phyloP scores from a whole-genome alignment of 2,888 invertebrate genomes.

The Mimachlamys varia region DNA sequence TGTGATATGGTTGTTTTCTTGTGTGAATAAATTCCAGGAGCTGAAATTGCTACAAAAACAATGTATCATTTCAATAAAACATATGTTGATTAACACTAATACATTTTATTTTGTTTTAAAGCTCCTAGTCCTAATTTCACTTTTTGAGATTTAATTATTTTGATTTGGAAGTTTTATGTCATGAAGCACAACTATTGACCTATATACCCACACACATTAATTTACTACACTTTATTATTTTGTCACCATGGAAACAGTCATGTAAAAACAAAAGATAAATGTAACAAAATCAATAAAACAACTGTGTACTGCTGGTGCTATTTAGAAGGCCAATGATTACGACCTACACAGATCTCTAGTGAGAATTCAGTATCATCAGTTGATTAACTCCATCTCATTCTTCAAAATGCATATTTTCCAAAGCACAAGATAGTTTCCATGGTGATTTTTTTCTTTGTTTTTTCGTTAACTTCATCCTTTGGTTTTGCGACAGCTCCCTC shows the following conservation, averaged over 20 bases:
- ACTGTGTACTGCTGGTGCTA: too few species aligned
- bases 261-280: too few species aligned
- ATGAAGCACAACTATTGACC: neutral
- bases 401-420: too few species aligned
- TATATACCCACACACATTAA: neutral
- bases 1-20: neutral
- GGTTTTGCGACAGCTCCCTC: conserved; percentile 57
- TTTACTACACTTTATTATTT: neutral
- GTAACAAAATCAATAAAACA: too few species aligned
- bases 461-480: conserved; percentile 10
- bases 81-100: neutral
- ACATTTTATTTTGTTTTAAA: neutral
- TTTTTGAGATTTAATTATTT: neutral
- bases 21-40: neutral
- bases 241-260: neutral
- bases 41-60: neutral
- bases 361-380: too few species aligned
- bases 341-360: too few species aligned
- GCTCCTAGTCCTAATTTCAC: neutral
- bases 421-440: neutral
- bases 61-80: too few species aligned
- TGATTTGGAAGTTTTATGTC: neutral
- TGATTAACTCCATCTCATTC: too few species aligned
- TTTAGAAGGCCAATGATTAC: too few species aligned
- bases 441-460: conserved; percentile 36